Percentiles rank a stretch among this genome's conserved stretches.
Conservation (phyloP, 2,888 invertebrate genomes). For the Eupelmus urozonus region DNA sequence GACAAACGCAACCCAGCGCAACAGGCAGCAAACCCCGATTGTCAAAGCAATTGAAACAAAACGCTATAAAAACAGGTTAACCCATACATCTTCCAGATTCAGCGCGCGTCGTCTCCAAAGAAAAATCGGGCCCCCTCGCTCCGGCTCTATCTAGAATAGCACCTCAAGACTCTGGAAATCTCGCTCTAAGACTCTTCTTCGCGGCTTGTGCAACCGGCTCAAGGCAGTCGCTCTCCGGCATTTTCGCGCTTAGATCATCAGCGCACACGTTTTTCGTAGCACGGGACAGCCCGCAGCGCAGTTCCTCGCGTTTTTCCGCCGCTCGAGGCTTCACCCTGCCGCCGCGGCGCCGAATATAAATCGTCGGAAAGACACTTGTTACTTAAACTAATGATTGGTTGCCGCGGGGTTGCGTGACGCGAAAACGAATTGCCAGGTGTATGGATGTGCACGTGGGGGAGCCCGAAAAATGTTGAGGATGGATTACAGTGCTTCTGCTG, state of each 20-base stretch:
- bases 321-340: neutral
- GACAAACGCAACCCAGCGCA: too few relatives aligned
- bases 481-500: neutral
- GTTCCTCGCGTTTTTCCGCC: neutral
- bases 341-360: neutral
- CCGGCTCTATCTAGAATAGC: too few relatives aligned
- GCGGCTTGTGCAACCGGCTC: conserved; percentile 21
- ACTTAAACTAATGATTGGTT: conserved; percentile 15
- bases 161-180: too few relatives aligned
- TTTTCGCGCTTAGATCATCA: conserved; percentile 30
- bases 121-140: too few relatives aligned
- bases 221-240: conserved; percentile 2
- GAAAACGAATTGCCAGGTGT: neutral
- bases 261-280: neutral
- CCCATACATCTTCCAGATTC: too few relatives aligned
- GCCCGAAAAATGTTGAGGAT: neutral
- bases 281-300: conserved; percentile 25
- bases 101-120: too few relatives aligned
- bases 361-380: conserved; percentile 25
- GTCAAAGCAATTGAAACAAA: too few relatives aligned
- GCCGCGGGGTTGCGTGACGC: neutral
- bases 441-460: neutral
- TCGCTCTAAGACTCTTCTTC: conserved; percentile 16
- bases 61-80: too few relatives aligned
- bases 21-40: too few relatives aligned